A percentile compares a stretch with the other conserved stretches of the same genome.
phyloP scores from a whole-genome alignment of 2,113 vertebrate genomes.

The Oreochromis niloticus region DNA sequence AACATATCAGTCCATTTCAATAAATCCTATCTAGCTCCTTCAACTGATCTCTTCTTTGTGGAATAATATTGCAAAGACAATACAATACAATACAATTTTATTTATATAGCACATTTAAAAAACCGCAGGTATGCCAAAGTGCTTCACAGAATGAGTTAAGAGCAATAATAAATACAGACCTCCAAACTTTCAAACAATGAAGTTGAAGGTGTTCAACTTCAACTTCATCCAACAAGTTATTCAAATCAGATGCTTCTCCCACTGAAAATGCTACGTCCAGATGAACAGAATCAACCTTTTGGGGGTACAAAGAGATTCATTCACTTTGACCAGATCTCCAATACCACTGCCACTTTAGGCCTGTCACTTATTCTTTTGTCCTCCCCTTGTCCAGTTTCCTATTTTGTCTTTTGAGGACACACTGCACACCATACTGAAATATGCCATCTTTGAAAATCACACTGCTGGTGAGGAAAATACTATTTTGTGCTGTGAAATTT shows the following conservation, averaged over 20 bases:
- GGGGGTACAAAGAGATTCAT: background rate
- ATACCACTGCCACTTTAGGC: fast-evolving
- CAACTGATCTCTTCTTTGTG: fast-evolving
- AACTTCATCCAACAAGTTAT: background rate
- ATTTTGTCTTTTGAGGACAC: background rate
- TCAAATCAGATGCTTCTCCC: background rate
- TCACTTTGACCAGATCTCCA: background rate
- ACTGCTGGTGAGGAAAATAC: background rate
- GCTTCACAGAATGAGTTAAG: too few species aligned
- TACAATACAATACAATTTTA: too few species aligned
- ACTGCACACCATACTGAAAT: background rate
- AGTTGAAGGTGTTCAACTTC: background rate
- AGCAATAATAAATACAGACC: background rate
- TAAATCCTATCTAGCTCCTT: background rate
- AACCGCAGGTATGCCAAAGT: too few species aligned
- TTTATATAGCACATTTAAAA: too few species aligned
- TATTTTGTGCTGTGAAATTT: fast-evolving
- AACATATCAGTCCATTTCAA: background rate
- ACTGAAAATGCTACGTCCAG: fast-evolving
- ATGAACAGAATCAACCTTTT: background rate
- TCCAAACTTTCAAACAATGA: background rate
- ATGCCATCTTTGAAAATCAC: background rate
- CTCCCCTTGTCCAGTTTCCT: background rate
- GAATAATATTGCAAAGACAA: background rate
- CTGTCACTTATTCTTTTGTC: background rate